Conservation (phyloP, 1,140 invertebrate genomes). For the Caenorhabditis brenneri region DNA sequence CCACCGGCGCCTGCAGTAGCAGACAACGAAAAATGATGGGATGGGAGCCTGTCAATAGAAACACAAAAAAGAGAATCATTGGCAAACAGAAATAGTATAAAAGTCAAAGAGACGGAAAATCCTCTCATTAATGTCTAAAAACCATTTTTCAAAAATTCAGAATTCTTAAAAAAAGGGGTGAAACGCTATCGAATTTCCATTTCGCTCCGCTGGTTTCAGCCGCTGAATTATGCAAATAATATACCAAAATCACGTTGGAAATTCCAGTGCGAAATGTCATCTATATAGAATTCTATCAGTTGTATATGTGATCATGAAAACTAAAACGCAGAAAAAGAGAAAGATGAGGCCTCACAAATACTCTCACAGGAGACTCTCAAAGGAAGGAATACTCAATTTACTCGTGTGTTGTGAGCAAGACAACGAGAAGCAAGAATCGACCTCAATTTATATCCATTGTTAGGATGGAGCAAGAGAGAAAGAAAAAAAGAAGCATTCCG, state of each 20-base stretch:
- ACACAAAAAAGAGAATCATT: slow-evolving; percentile 9
- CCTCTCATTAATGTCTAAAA: not conserved
- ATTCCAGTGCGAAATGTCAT: slow-evolving; percentile 16
- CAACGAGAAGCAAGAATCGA: slow-evolving; percentile 30
- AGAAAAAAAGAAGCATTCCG: slow-evolving; percentile 3
- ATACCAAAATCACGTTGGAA: not conserved
- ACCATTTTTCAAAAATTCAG: not conserved
- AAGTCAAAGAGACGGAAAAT: not conserved
- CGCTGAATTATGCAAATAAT: slow-evolving; percentile 9
- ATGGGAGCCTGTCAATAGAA: slow-evolving; percentile 40
- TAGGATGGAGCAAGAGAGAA: not conserved
- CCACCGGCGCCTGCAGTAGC: not conserved
- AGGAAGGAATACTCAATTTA: slow-evolving; percentile 36
- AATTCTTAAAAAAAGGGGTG: not conserved
- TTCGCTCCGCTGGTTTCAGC: not conserved
- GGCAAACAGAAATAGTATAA: not conserved
- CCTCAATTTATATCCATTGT: slow-evolving; percentile 39
- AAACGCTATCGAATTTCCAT: slow-evolving; percentile 2
- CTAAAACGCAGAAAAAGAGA: not conserved
- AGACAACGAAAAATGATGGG: slow-evolving; percentile 34
- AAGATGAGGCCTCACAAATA: not conserved
- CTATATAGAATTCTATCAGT: not conserved
- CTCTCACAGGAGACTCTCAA: slow-evolving; percentile 12
- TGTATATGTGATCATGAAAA: not conserved
- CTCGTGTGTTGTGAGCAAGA: slow-evolving; percentile 14